Evolutionary conservation across 2,113 vertebrate genomes (phyloP), one percentile per base, ranked within the genome.

Genomic region (Sturnira hondurensis): DNA sequence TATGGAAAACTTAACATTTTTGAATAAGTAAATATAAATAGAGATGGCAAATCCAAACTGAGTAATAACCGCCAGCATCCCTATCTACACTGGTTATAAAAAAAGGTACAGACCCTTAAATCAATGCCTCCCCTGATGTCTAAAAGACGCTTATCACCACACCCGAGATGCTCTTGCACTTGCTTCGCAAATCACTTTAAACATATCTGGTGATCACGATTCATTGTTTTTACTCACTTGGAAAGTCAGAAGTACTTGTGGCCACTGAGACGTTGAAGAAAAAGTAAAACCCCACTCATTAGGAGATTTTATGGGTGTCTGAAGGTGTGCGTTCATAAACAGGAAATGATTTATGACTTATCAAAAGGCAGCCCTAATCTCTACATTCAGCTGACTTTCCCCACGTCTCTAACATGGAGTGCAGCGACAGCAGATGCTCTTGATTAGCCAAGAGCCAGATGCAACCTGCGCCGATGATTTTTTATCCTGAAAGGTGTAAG

Each of bases 301-400:
- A 77, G 76, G 78, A 89, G 86, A 93, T 84, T 65, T 89, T 84
- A 80, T 45, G 85, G 74, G 56, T 89, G 13, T 84, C 81, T 84
- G 89, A 85, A 65, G 5, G 6, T 58, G 58, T 63, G 80, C 71
- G 95, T 96, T 96, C 84, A 86, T 89, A 93, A 95, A 97, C 47
- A 95, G 71, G 70, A 94, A 92, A 89, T 96, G 73, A 97, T 89
- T 96, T 94, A 91, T 91, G 63, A 93, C 28, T 86, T 93, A 88
- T 91, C 74, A 86, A 91, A 93, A 92, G 28, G 56, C 74, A 74
- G 91, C 78, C 81, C 65, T 96, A 96, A 95, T 97, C 85, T 96
- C 52, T 81, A 96, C 84, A 88, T 24, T 58, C 88, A 96, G 92
- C 63, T 94, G 94, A 96, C 87, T 92, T 78, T 95, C 61, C 47